Base-by-base conservation (phyloP, 1,140 invertebrate species). In the Triops longicaudatus region DNA sequence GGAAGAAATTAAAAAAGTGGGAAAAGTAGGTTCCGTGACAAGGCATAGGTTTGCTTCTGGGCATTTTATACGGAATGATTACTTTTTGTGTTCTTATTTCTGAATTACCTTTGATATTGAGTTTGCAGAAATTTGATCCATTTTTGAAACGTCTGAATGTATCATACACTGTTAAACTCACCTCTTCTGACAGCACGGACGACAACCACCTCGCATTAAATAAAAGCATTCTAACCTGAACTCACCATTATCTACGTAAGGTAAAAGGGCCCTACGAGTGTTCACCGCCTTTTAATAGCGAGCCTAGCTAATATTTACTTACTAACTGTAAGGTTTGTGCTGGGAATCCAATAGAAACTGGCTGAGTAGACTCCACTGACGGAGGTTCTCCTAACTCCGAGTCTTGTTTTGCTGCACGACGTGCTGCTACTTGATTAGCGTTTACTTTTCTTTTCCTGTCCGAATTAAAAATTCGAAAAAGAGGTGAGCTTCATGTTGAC, bases 71-170 rank as follows among this genome's bases (percentile, higher is more conserved):
- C n/a, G n/a, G n/a, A n/a, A n/a, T n/a, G n/a, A n/a, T n/a, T n/a
- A n/a, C n/a, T n/a, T n/a, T n/a, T n/a, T n/a, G n/a, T n/a, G n/a
- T n/a, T n/a, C n/a, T n/a, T n/a, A n/a, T n/a, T n/a, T 14, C 17
- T 63, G 50, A n/a, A 14, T 63, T 14, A 63, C 50, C 50, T 63
- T 87, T 98, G 96, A 88, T 97, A 97, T 88, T 98, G 96, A 79
- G 95, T 94, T 87, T 99, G 96, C 79, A 99, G 89, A 87, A 98
- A 98, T 87, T 95, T 97, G 86, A 98, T 98, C 98, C 96, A 86
- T 98, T 96, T 88, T 99, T 99, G 83, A 99, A 98, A 82, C 96
- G 89, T 86, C 98, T 96, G 86, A 96, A 93, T 81, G 94, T 96
- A 85, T 98, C 96, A 71, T 92, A 91, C 83, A 98, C 92, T 78